Evolutionary conservation across 2,888 invertebrate genomes (phyloP).

Genomic region (Callosobruchus maculatus): DNA sequence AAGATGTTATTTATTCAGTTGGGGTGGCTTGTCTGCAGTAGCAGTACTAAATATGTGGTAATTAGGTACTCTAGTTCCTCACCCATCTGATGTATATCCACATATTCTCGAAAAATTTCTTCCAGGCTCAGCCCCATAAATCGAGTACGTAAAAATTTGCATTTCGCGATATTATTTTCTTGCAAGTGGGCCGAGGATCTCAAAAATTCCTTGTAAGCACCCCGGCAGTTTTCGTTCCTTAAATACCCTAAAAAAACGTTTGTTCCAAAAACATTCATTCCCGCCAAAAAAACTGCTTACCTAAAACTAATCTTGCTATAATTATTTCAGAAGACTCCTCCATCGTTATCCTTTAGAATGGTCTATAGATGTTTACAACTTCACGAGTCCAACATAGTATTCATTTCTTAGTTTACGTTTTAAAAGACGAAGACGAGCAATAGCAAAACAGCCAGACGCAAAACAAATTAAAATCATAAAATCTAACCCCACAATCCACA

Average conservation of each 20-base stretch:
- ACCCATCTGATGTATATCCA: constrained; percentile 42
- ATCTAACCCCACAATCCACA: no score
- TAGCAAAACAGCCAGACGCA: no score
- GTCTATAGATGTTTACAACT: not conserved
- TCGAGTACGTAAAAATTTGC: constrained; percentile 40
- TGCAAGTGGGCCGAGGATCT: constrained; percentile 34
- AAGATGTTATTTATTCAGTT: no score
- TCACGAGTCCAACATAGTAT: no score
- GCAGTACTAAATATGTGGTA: no score
- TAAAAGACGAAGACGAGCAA: no score
- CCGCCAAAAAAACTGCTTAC: constrained; percentile 17
- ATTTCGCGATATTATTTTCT: constrained; percentile 27
- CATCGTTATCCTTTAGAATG: not conserved
- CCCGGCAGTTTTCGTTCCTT: constrained; percentile 37
- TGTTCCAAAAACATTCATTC: constrained; percentile 4
- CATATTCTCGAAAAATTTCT: constrained; percentile 44
- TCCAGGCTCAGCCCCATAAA: constrained; percentile 39
- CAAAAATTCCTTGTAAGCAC: constrained; percentile 40
- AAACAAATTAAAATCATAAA: no score
- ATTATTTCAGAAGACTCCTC: constrained; percentile 15
- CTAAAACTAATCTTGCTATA: constrained; percentile 21
- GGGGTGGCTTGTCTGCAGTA: no score
- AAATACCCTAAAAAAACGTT: constrained; percentile 40
- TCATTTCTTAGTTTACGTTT: no score
- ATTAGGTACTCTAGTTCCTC: constrained; percentile 13